A percentile compares a stretch with the other conserved stretches of the same genome.
phyloP scores from a whole-genome alignment of 2,797 vertebrate genomes.

The Coccyzus lansbergi region DNA sequence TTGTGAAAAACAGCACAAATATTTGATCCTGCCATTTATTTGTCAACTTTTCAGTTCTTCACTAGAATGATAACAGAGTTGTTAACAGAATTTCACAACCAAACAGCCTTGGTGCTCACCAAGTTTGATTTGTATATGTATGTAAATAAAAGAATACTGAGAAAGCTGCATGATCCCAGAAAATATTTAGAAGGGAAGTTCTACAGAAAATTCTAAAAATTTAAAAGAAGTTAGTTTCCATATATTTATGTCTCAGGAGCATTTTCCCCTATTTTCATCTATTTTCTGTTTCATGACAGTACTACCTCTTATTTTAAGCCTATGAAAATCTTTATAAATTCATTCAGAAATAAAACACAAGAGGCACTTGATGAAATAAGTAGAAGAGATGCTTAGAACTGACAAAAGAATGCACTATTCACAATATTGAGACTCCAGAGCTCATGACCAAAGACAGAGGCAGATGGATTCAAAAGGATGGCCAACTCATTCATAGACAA shows the following conservation, averaged over 20 bases:
- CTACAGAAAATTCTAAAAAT: background rate
- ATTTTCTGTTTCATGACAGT: background rate
- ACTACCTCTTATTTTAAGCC: background rate
- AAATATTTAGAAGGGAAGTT: background rate
- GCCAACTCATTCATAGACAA: background rate
- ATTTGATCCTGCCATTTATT: background rate
- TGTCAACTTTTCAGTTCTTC: background rate
- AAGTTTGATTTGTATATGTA: rapidly evolving
- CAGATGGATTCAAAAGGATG: background rate
- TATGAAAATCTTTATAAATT: background rate
- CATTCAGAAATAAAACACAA: background rate
- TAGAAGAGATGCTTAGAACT: background rate
- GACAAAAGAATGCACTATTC: background rate
- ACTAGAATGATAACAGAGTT: background rate
- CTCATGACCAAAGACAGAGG: background rate
- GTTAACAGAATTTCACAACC: background rate
- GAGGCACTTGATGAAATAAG: background rate
- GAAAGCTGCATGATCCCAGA: background rate
- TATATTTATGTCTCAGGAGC: background rate
- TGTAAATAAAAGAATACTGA: background rate
- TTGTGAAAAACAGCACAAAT: background rate
- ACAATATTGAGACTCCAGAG: background rate
- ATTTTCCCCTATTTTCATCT: background rate
- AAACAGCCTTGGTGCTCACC: background rate
- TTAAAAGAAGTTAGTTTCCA: background rate